Evolutionary conservation across 2,888 invertebrate species (phyloP), one percentile per base, ranked within the genome.

Genomic region (Drosophila melanocephala): DNA sequence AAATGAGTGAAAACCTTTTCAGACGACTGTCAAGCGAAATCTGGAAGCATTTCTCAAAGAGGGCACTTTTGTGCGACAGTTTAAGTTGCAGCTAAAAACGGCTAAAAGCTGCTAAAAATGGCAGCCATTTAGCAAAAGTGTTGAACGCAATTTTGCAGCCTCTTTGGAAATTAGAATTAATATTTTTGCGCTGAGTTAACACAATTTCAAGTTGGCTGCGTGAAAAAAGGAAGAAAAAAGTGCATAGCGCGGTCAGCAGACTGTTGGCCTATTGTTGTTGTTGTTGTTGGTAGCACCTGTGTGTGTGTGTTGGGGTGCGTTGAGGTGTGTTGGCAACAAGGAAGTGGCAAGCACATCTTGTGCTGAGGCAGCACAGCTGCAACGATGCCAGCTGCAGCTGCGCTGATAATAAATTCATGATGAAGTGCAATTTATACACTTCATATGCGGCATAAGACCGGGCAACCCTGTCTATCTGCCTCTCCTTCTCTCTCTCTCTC

Each of bases 381-480:
- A 78, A 75, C 71, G 72, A 75, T 79, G 90, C 88, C 90, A 89
- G 77, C 88, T 87, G 86, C 86, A 83, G 79, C 81, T 81, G 86
- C 71, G 66, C 90, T 90, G 86, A 89, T 89, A 88, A 88, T 88
- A 88, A 88, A 88, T 88, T 89, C 87, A 87, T 88, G 87, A 89
- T 85, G 88, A 88, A 87, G 88, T 82, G 89, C 85, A 88, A 88
- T 88, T 88, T 89, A 88, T 88, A 85, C 84, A 89, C 89, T 89
- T 88, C 87, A 87, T 88, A 89, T 89, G 79, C 83, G 79, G 58
- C 84, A 53, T 22, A 55, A 62, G 33, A 33, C 72, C 50, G 33
- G 7, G 5, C 30, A 52, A 33, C 47, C 19, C 32, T 19, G 19
- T 19, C 35, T 16, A 26, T 22, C 35, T 32, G 9, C 2, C 33